A percentile compares a stretch with the other conserved stretches of the same genome.
phyloP scores from a whole-genome alignment of 92 coral and sea anemone species.

The Palythoa grandis region DNA sequence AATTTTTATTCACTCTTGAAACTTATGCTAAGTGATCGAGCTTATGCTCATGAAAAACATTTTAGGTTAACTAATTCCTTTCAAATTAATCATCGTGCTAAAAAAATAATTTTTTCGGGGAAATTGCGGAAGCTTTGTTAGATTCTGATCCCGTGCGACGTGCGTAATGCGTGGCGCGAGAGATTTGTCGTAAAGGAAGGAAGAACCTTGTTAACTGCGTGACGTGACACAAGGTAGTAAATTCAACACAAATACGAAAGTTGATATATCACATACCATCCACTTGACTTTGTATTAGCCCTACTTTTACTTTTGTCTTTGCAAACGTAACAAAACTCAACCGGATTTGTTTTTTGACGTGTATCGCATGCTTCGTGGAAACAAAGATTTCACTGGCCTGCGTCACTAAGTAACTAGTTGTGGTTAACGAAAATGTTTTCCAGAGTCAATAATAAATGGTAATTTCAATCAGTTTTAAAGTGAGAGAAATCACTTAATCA shows the following conservation, averaged over 20 bases:
- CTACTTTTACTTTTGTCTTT: neutral
- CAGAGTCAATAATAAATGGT: too few relatives aligned
- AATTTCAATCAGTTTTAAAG: too few relatives aligned
- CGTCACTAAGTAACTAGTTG: conserved; percentile 26
- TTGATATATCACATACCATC: neutral
- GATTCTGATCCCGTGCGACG: neutral
- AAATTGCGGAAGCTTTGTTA: conserved; percentile 25
- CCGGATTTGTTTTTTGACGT: neutral
- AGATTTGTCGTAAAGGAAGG: too few relatives aligned
- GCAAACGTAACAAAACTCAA: neutral
- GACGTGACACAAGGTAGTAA: neutral
- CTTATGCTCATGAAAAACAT: neutral
- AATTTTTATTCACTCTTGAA: conserved; percentile 2
- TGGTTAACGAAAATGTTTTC: neutral
- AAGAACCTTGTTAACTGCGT: too few relatives aligned
- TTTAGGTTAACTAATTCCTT: neutral
- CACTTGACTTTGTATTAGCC: neutral
- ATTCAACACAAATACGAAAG: neutral
- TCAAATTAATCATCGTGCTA: neutral
- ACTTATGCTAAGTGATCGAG: neutral
- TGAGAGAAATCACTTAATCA: too few relatives aligned
- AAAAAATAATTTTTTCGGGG: conserved; percentile 22
- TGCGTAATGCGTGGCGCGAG: too few relatives aligned
- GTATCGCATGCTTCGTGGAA: neutral
- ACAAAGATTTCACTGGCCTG: neutral